A percentile compares a stretch with the other conserved stretches of the same genome.
Conservation (phyloP, 2,888 invertebrate genomes). For the Quadroppia sp. region DNA sequence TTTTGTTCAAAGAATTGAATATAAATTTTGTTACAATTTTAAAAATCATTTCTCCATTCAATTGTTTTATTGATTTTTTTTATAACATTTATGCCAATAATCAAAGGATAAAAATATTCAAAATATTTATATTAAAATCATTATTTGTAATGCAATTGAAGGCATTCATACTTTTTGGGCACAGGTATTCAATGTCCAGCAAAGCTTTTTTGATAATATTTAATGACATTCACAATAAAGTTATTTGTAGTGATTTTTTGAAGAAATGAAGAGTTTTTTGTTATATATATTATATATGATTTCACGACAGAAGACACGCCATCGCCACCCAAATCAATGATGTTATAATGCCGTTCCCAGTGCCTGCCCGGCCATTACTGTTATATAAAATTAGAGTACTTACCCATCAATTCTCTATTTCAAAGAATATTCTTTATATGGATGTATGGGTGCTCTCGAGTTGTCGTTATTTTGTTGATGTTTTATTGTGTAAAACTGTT, state of each 20-base stretch:
- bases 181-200: not conserved
- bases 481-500: not conserved
- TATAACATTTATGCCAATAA: too few species aligned
- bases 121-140: too few species aligned
- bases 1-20: not conserved
- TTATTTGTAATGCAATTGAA: not conserved
- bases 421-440: not conserved
- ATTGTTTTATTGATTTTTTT: too few species aligned
- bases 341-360: conserved; percentile 5
- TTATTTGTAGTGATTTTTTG: not conserved
- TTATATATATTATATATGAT: not conserved
- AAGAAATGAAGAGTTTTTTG: not conserved
- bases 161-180: not conserved
- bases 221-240: not conserved
- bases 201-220: not conserved
- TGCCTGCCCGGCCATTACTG: not conserved
- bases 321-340: conserved; percentile 34
- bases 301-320: conserved; percentile 34
- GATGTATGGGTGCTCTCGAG: not conserved
- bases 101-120: too few species aligned
- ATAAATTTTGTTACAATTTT: not conserved
- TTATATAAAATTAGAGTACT: not conserved
- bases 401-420: not conserved
- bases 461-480: not conserved
- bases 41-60: not conserved